phyloP scores from a whole-genome alignment of 2,113 vertebrate genomes.

The Galemys pyrenaicus region DNA sequence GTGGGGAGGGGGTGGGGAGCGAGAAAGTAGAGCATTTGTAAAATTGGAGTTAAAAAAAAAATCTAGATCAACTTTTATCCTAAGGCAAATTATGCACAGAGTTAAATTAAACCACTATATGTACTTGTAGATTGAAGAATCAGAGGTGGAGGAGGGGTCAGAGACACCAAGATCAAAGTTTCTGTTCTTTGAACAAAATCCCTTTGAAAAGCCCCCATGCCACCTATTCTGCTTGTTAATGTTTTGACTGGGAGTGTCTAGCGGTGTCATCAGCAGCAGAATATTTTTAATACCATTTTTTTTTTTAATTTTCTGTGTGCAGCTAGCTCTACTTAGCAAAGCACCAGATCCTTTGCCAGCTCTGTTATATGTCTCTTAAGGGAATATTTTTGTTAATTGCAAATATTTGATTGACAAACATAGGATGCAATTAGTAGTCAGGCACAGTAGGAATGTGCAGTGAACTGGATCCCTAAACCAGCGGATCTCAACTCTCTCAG shows the following conservation, averaged over 20 bases:
- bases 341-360: conserved; percentile 84
- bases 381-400: conserved; percentile 94
- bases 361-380: conserved; percentile 89
- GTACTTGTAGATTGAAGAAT: conserved; percentile 86
- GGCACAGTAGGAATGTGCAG: conserved; percentile 92
- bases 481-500: conserved; percentile 93
- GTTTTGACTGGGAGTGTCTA: conserved; percentile 87
- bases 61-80: conserved; percentile 89
- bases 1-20: conserved; percentile 43
- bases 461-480: conserved; percentile 95
- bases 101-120: conserved; percentile 87
- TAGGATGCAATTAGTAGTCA: conserved; percentile 95
- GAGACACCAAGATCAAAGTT: conserved; percentile 89
- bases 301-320: conserved; percentile 63
- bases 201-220: conserved; percentile 86
- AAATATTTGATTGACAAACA: conserved; percentile 96
- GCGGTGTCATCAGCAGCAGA: conserved; percentile 81
- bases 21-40: conserved; percentile 84
- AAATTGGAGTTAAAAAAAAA: conserved; percentile 86
- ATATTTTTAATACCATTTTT: conserved; percentile 83
- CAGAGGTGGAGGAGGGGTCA: conserved; percentile 88
- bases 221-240: conserved; percentile 88
- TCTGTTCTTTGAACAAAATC: conserved; percentile 87
- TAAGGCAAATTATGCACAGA: conserved; percentile 88
- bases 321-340: conserved; percentile 82